Evolutionary conservation across 2,113 vertebrate species (phyloP), one percentile per base, ranked within the genome.

Genomic region (Melanotaenia duboulayi): DNA sequence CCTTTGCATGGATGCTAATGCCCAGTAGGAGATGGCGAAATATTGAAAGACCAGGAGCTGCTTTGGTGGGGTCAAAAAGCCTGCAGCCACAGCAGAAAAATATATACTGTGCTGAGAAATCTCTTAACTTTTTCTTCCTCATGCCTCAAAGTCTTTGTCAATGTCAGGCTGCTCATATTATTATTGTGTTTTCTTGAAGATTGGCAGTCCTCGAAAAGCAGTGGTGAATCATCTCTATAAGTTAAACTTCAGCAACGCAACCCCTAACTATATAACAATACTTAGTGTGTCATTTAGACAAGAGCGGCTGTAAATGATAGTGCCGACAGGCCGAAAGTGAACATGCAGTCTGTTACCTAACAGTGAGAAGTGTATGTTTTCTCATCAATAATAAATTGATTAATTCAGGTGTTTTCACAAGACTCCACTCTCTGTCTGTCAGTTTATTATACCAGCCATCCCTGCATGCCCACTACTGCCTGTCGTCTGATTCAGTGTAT

Each of bases 1-100:
- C 48, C 22, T 19, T 51, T 16, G 35, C 55, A 37, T 69, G 12
- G 67, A 78, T 79, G 71, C 76, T 50, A 14, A 56, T 14, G 51
- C 85, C 73, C 69, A 76, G 78, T 77, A 74, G 68, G 58, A 84
- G 46, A 60, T 17, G 23, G 77, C 67, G 42, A 71, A 75, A 77
- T 69, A 74, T 69, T 13, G 40, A 82, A 78, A 82, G 76, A 57
- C 25, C 23, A 39, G 35, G 11, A 58, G 74, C 71, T 56, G 39
- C 39, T 74, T 77, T 61, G 46, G 25, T 70, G 74, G 58, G 74
- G 75, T 76, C 57, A 71, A 42, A 76, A 76, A 65, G 32, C 39
- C 69, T 40, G 28, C 42, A 58, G 64, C 55, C 22, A 5, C 39
- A 57, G 65, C 28, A 37, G 59, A 42, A 44, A 54, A 74, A 80